phyloP scores from a whole-genome alignment of 2,797 vertebrate species.

The Choloepus didactylus region DNA sequence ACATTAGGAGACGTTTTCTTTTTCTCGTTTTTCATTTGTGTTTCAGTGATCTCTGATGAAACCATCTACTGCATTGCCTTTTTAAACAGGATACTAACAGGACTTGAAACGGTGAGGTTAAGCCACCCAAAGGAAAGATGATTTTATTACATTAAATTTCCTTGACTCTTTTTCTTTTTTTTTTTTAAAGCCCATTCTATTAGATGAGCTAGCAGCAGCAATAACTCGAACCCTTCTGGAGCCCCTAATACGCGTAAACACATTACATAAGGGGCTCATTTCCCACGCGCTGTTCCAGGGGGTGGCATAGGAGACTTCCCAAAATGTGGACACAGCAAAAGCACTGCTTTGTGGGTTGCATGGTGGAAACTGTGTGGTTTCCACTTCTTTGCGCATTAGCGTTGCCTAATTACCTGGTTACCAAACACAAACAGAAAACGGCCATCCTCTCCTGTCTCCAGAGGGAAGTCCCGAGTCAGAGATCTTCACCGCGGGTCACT shows the following conservation, averaged over 20 bases:
- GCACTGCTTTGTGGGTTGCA: no score
- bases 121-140: constrained; percentile 10
- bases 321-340: background rate
- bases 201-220: background rate
- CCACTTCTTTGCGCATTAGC: background rate
- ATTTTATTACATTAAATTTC: background rate
- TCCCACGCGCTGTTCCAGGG: background rate
- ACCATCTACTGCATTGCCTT: background rate
- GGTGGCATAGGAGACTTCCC: background rate
- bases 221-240: background rate
- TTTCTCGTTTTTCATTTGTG: background rate
- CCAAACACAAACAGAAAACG: background rate
- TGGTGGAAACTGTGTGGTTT: background rate
- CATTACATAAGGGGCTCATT: background rate
- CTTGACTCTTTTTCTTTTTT: background rate
- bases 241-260: no score
- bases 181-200: constrained; percentile 36
- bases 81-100: background rate
- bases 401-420: constrained; percentile 2
- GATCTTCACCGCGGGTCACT: background rate
- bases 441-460: background rate
- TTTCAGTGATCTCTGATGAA: background rate
- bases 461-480: background rate
- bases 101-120: background rate
- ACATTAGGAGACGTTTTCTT: background rate